These are phyloP conservation scores for Pantelozetes paolii DNA, from an alignment of 2,888 invertebrate genomes.

Conservation along the genomic window DNA sequence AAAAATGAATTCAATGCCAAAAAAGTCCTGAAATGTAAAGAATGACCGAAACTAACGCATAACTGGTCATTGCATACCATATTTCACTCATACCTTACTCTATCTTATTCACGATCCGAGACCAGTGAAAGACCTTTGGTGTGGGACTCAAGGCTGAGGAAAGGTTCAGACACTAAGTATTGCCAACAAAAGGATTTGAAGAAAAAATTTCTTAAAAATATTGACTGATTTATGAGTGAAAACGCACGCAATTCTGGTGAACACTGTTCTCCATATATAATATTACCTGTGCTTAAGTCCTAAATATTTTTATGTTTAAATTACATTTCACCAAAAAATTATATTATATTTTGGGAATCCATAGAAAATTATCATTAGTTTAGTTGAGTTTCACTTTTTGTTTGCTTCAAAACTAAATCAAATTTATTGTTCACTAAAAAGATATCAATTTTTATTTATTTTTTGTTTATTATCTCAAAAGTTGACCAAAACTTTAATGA, in stretches of 20 bases:
- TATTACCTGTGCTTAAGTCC: not conserved
- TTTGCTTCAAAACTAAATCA: too few species aligned
- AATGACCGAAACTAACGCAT: slow-evolving; percentile 6
- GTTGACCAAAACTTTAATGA: not conserved
- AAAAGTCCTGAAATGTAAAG: not conserved
- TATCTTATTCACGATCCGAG: slow-evolving; percentile 17
- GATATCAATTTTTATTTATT: too few species aligned
- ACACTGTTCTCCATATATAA: not conserved
- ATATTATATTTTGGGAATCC: too few species aligned
- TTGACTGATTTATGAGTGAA: slow-evolving; percentile 23
- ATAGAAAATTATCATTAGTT: too few species aligned
- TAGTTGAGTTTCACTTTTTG: too few species aligned
- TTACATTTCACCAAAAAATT: too few species aligned
- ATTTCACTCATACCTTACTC: slow-evolving; percentile 4
- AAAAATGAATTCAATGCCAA: not conserved
- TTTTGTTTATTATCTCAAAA: not conserved
- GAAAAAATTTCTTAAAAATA: slow-evolving; percentile 4
- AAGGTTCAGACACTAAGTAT: not conserved
- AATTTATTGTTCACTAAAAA: too few species aligned
- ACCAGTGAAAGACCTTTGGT: not conserved
- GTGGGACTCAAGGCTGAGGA: not conserved
- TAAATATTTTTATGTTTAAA: not conserved
- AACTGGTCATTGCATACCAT: slow-evolving; percentile 32
- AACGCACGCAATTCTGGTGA: not conserved
- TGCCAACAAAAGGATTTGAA: not conserved